Evolutionary conservation across 2,797 vertebrate species (phyloP).

Genomic region (Sphenopsis melanotis): DNA sequence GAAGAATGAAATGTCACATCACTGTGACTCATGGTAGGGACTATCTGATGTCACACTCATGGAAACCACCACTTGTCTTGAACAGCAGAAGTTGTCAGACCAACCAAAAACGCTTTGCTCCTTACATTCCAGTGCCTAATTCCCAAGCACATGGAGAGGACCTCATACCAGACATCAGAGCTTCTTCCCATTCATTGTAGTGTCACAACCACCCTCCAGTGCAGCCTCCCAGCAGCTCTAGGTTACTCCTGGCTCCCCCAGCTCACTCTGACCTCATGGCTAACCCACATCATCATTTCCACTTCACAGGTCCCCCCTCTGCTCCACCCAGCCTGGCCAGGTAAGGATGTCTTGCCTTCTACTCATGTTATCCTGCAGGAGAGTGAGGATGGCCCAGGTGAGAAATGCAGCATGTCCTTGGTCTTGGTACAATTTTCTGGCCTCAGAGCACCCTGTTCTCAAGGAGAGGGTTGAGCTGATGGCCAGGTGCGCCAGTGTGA

Average conservation of each 20-base stretch:
- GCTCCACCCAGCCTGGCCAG: slow-evolving; percentile 3
- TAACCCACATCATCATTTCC: not conserved
- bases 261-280: no score
- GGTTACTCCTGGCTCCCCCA: not conserved
- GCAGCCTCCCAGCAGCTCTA: not conserved
- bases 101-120: not conserved
- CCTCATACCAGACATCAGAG: accelerated
- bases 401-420: not conserved
- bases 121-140: not conserved
- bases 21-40: accelerated
- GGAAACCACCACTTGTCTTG: not conserved
- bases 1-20: not conserved
- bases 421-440: not conserved
- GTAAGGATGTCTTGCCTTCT: slow-evolving; percentile 61
- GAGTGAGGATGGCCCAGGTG: not conserved
- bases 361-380: not conserved
- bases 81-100: not conserved
- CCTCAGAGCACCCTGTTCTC: not conserved
- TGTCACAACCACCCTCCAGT: not conserved
- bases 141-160: not conserved
- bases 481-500: accelerated
- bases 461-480: not conserved
- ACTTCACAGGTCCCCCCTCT: slow-evolving; percentile 46
- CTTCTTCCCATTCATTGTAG: not conserved
- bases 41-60: not conserved